Evolutionary conservation across 2,113 vertebrate genomes (phyloP), one percentile per base, ranked within the genome.

Genomic region (Urocynchramus pylzowi): DNA sequence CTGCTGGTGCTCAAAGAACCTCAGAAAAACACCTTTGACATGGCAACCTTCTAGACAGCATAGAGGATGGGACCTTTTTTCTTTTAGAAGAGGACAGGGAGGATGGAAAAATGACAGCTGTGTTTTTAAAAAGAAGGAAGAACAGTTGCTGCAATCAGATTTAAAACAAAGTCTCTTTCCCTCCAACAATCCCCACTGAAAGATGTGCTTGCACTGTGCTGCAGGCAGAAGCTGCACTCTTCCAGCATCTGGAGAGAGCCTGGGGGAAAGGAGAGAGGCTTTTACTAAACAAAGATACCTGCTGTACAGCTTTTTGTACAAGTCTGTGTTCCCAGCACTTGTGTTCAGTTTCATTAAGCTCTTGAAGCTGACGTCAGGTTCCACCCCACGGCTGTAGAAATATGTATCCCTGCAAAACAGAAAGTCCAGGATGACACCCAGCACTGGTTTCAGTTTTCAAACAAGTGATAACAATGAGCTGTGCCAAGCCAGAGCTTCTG

Each of bases 341-440:
- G 26, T 28, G 67, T 98, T 98, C 83, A 98, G 35, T 76, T 97
- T 98, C 98, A 98, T 92, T 53, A 97, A 98, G 87, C 73, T 97
- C 22, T 86, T 87, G 37, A 95, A 94, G 21, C 49, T 59, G 4
- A 14, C 83, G 7, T 79, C 82, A 42, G 93, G 24, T 6, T 1
- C 16, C 4, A 97, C 23, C 19, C 95, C 95, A 12, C 0, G 27
- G 15, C 96, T 98, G 4, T 47, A 96, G n/a, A 96, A 95, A 54
- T 98, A 98, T 0, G 94, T 97, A 7, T 97, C 87, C 64, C 98
- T 98, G 67, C 49, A 79, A 93, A 61, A 97, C 54, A 93, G 19
- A 94, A 84, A 80, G 22, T 4, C 56, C 23, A 52, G 67, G 20
- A 10, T 69, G 74, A 95, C 79, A 78, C 13, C 21, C 75, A 49